Conservation (phyloP, 2,113 vertebrate genomes). For the Corythornis madagascariensis region DNA sequence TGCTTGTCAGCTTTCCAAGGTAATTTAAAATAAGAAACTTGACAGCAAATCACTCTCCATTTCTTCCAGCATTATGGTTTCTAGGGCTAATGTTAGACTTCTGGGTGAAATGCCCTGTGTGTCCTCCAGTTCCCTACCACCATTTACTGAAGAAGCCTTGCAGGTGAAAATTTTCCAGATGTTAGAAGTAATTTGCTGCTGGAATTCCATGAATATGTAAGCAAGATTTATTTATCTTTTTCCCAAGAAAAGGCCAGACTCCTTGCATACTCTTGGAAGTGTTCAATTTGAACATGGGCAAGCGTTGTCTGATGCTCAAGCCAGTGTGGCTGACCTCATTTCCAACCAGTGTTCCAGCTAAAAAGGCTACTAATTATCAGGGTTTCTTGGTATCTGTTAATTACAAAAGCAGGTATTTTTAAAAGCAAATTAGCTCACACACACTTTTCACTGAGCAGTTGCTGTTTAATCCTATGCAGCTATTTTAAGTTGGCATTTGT, state of each 20-base stretch:
- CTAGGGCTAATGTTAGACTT: not conserved
- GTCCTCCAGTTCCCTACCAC: not conserved
- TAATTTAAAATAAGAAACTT: not conserved
- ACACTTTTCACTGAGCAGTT: not conserved
- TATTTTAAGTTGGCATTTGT: slow-evolving; percentile 21
- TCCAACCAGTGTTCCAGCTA: not conserved
- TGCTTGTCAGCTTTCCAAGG: not conserved
- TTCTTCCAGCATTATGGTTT: not conserved
- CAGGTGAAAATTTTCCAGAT: not conserved
- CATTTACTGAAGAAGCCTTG: not conserved
- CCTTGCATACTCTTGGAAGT: not conserved
- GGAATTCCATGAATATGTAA: not conserved
- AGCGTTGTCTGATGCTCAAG: fast-evolving
- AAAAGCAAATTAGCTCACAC: not conserved
- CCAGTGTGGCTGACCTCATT: not conserved
- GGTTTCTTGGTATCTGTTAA: not conserved
- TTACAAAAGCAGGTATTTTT: not conserved
- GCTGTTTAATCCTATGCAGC: not conserved
- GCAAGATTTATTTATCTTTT: not conserved
- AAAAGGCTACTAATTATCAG: not conserved
- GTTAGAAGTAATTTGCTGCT: not conserved
- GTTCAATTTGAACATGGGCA: not conserved
- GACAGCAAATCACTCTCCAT: not conserved
- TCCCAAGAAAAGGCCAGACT: not conserved
- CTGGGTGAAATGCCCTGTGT: not conserved